Percentiles rank a stretch among this genome's conserved stretches.
Conservation (phyloP, 2,888 invertebrate genomes). For the Melieria crassipennis region DNA sequence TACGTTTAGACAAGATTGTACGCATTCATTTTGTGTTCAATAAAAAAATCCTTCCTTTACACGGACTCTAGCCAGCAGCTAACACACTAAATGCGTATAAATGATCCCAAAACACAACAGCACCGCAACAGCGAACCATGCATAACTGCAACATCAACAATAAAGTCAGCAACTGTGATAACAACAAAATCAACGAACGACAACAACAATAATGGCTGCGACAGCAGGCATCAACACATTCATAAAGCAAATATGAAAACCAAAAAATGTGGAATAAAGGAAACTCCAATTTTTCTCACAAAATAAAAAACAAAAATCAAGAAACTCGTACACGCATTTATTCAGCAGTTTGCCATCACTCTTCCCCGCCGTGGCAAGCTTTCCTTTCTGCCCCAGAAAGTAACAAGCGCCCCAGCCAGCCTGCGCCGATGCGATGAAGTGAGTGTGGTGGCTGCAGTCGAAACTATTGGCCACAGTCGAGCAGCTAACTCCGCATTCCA, state of each 20-base stretch:
- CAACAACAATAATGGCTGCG: slow-evolving; percentile 3
- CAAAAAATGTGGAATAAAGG: slow-evolving; percentile 3
- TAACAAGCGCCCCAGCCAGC: no score
- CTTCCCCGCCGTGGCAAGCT: not conserved
- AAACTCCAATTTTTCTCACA: slow-evolving; percentile 21
- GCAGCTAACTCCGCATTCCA: no score
- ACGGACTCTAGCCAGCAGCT: not conserved
- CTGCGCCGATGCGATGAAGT: no score
- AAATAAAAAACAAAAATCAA: not conserved
- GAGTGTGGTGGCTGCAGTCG: no score
- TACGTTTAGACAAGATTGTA: not conserved
- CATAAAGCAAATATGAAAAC: slow-evolving; percentile 29
- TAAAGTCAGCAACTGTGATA: not conserved
- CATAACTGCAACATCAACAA: not conserved
- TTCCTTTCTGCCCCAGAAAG: no score
- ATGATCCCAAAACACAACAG: slow-evolving; percentile 34
- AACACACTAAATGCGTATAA: slow-evolving; percentile 28
- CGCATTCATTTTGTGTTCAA: slow-evolving; percentile 27
- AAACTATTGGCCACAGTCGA: no score
- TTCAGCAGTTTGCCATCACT: slow-evolving; percentile 9
- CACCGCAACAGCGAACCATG: slow-evolving; percentile 5
- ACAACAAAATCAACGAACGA: not conserved
- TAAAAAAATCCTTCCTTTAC: slow-evolving; percentile 13
- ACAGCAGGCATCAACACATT: slow-evolving; percentile 15
- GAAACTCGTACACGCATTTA: slow-evolving; percentile 1